phyloP scores from a whole-genome alignment of 2,888 invertebrate species.

The Labia minor region DNA sequence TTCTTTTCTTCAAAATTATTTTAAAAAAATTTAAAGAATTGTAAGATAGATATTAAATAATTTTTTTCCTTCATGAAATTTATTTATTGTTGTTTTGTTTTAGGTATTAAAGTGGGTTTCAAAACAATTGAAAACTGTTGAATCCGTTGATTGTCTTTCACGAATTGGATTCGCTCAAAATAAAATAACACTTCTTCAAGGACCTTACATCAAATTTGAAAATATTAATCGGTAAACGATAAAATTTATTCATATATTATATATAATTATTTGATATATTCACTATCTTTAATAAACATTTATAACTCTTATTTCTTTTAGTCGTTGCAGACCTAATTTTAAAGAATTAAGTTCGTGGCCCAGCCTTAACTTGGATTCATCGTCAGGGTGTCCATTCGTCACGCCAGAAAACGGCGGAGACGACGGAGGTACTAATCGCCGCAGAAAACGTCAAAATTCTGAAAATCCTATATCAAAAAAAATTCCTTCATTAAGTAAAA shows the following conservation, averaged over 20 bases:
- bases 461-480: not conserved
- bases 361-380: constrained; percentile 39
- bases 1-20: no score
- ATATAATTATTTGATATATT: no score
- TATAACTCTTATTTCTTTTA: not conserved
- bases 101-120: constrained; percentile 23
- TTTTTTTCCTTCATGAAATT: constrained; percentile 20
- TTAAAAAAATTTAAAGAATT: no score
- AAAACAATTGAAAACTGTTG: not conserved
- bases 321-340: constrained; percentile 44
- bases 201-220: constrained; percentile 63
- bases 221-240: constrained; percentile 54
- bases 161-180: not conserved
- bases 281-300: not conserved
- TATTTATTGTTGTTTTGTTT: constrained; percentile 3
- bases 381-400: constrained; percentile 37
- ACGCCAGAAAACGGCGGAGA: constrained; percentile 17
- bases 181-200: constrained; percentile 51
- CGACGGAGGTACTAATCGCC: not conserved
- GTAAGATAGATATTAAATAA: no score
- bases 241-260: constrained; percentile 24
- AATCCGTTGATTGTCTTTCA: not conserved
- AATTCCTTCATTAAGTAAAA: not conserved
- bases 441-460: not conserved
- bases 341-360: constrained; percentile 55